Evolutionary conservation across 2,888 invertebrate genomes (phyloP), one percentile per base, ranked within the genome.

Genomic region (Teinopalpus imperialis): DNA sequence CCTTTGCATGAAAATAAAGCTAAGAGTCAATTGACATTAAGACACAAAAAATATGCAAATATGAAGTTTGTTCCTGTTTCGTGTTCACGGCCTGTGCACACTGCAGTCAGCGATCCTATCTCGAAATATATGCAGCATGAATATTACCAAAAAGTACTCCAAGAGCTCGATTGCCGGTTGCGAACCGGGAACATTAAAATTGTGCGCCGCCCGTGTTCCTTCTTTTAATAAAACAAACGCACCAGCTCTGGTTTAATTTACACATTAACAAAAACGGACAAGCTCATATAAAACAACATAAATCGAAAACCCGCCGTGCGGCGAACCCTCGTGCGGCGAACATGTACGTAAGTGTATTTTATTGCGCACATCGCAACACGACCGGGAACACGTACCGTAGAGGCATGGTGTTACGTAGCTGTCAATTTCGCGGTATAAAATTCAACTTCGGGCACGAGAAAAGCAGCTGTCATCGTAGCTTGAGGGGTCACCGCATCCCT

Each of bases 361-460:
- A 82, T 81, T 74, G 73, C 69, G 63, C 60, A 69, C 72, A 74
- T 74, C 71, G 69, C 50, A 71, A 76, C 78, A 75, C 62, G 65
- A 62, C 61, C 58, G 67, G 57, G 26, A 27, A 73, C 73, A 72
- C 73, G 71, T 71, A 67, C 65, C 61, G 63, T 74, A 76, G 75
- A 81, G 69, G 76, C 74, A 80, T 74, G 69, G 67, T 70, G 70
- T 73, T 67, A 67, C 68, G 65, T 61, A 59, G 67, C 76, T 82
- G 83, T 83, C 85, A 82, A 86, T 85, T 83, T 82, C 66, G 81
- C 78, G 74, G 81, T 75, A 81, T 77, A 77, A 83, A 83, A 81
- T 76, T 82, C 78, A 72, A 77, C 68, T 66, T 69, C 58, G 74
- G 75, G 78, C 74, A 77, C 71, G 80, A 80, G 30, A 79, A 79